Percentiles rank a stretch among this genome's conserved stretches.
Evolutionary conservation across 1,140 invertebrate genomes (phyloP).

Genomic region (Lasaia peninsularis): DNA sequence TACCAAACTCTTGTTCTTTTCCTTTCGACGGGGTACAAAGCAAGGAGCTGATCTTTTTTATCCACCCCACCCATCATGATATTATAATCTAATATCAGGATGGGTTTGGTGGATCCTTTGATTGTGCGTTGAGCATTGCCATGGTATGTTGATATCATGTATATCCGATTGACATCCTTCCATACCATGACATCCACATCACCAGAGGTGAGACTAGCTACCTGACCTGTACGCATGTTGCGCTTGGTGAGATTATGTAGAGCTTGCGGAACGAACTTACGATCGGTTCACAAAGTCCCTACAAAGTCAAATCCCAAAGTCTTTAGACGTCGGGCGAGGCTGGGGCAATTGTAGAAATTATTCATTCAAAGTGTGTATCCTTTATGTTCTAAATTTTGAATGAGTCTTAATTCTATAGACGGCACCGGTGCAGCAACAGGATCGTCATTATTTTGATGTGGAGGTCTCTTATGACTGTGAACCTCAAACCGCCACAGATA

Average conservation of each 20-base stretch:
- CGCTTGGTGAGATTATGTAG: conserved; percentile 15
- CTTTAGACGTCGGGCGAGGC: conserved; percentile 19
- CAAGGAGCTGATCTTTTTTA: conserved; percentile 33
- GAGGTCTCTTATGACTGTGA: conserved; percentile 8
- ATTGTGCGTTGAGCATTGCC: conserved; percentile 9
- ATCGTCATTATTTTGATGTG: background rate
- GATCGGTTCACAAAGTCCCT: conserved; percentile 15
- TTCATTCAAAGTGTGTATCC: conserved; percentile 24
- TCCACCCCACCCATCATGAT: conserved; percentile 12
- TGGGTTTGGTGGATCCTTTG: background rate
- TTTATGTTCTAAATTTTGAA: conserved; percentile 12
- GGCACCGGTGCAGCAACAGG: background rate
- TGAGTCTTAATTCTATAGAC: background rate
- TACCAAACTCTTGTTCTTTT: conserved; percentile 30
- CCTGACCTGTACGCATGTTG: conserved; percentile 13
- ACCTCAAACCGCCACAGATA: conserved; percentile 28
- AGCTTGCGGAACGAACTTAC: conserved; percentile 15
- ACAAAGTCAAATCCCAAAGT: conserved; percentile 2
- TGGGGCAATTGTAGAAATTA: conserved; percentile 25
- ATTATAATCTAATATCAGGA: background rate
- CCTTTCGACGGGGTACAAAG: conserved; percentile 29
- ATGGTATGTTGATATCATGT: conserved; percentile 29
- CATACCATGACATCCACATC: conserved; percentile 28
- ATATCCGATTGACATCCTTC: conserved; percentile 21
- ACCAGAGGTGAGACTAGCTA: conserved; percentile 15